phyloP scores from a whole-genome alignment of 2,888 invertebrate genomes.

The Margaritifera margaritifera region DNA sequence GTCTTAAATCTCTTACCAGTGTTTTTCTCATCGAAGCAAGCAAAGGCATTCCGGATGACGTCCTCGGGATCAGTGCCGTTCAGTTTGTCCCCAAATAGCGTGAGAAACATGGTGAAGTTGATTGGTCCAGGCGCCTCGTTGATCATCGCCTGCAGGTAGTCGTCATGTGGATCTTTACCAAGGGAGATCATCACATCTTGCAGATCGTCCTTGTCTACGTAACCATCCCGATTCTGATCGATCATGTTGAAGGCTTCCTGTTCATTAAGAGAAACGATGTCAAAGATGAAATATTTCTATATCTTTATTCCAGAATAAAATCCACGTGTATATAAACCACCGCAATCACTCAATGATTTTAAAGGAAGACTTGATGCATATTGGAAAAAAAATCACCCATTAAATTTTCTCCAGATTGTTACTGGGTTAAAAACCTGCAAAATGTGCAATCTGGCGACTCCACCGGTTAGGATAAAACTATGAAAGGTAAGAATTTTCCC shows the following conservation, averaged over 20 bases:
- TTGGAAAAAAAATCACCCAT: too few species aligned
- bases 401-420: too few species aligned
- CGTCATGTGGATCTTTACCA: conserved; percentile 69
- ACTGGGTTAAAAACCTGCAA: too few species aligned
- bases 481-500: too few species aligned
- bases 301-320: not conserved
- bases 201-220: conserved; percentile 70
- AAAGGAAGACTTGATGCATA: too few species aligned
- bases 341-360: too few species aligned
- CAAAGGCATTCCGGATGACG: conserved; percentile 70
- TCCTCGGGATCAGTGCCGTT: conserved; percentile 72
- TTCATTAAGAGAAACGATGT: not conserved
- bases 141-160: conserved; percentile 69
- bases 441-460: too few species aligned
- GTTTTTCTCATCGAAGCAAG: conserved; percentile 66
- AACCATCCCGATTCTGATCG: conserved; percentile 71
- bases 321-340: not conserved
- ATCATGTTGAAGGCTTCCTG: conserved; percentile 72
- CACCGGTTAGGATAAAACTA: too few species aligned
- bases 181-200: conserved; percentile 70
- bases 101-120: conserved; percentile 72
- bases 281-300: not conserved
- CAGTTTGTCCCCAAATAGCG: conserved; percentile 71
- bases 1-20: conserved; percentile 31
- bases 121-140: conserved; percentile 70